A percentile compares a stretch with the other conserved stretches of the same genome.
These are phyloP conservation scores for Montipora foliosa DNA, from an alignment of 64 coral and sea anemone genomes.

Conservation along the genomic window DNA sequence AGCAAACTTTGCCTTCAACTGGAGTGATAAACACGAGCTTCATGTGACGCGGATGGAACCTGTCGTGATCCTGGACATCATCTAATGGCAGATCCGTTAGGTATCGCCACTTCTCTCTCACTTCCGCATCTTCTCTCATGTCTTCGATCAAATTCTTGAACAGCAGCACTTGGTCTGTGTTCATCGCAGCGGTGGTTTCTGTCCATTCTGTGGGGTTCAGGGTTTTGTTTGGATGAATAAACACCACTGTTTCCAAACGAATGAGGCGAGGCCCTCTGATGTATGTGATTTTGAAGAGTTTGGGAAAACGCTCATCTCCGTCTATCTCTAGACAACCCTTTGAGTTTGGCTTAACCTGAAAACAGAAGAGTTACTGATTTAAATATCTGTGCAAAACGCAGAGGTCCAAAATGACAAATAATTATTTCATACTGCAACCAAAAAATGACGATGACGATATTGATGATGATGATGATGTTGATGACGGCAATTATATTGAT, in stretches of 20 bases:
- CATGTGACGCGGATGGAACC: constrained; percentile 23
- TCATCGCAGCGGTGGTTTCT: background rate
- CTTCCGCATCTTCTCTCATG: background rate
- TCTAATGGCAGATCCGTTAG: background rate
- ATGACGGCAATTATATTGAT: too few species aligned
- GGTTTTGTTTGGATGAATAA: background rate
- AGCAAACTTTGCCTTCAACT: background rate
- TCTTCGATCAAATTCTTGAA: constrained; percentile 41
- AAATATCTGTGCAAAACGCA: too few species aligned
- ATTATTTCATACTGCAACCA: too few species aligned
- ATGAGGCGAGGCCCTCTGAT: background rate
- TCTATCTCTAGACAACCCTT: constrained; percentile 19
- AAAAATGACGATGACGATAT: too few species aligned
- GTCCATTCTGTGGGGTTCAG: constrained; percentile 12
- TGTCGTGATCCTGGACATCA: background rate
- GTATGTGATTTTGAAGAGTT: constrained; percentile 22
- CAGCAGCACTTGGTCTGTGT: constrained; percentile 8
- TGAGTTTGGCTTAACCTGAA: constrained; percentile 30
- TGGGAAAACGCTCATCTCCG: background rate
- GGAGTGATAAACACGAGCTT: constrained; percentile 22
- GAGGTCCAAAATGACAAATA: too few species aligned
- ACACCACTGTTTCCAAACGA: constrained; percentile 22
- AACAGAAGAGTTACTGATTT: background rate
- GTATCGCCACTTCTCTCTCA: constrained; percentile 16
- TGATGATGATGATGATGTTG: too few species aligned